Conservation (phyloP, 2,888 invertebrate species). For the Hirudinaria manillensis region DNA sequence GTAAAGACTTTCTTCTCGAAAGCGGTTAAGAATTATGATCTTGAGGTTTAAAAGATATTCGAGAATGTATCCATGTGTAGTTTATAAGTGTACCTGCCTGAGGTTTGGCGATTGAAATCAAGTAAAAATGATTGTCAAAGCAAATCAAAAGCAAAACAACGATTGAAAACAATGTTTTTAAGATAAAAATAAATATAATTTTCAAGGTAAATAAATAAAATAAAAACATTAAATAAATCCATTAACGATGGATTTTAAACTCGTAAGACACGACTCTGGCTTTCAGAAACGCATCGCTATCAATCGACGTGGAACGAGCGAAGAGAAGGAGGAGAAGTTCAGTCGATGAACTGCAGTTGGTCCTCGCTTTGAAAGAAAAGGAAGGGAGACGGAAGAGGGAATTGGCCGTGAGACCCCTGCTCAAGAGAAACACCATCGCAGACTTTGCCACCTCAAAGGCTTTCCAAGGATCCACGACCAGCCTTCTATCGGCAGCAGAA, state of each 20-base stretch:
- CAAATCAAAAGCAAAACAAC: too few relatives aligned
- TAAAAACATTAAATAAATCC: too few relatives aligned
- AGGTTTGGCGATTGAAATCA: too few relatives aligned
- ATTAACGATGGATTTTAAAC: not conserved
- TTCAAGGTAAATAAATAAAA: too few relatives aligned
- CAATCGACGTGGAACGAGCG: not conserved
- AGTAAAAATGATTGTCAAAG: too few relatives aligned
- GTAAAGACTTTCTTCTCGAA: too few relatives aligned
- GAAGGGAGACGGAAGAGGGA: slow-evolving; percentile 29
- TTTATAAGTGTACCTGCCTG: too few relatives aligned
- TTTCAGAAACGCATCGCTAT: not conserved
- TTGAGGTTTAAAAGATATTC: too few relatives aligned
- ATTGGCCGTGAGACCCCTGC: slow-evolving; percentile 39
- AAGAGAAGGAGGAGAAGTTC: slow-evolving; percentile 24
- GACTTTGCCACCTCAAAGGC: slow-evolving; percentile 47
- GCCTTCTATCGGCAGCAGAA: slow-evolving; percentile 36
- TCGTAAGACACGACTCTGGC: not conserved
- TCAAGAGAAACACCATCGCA: slow-evolving; percentile 51
- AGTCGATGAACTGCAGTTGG: slow-evolving; percentile 27
- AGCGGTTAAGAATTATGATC: too few relatives aligned
- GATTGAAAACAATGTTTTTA: too few relatives aligned
- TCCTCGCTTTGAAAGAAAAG: slow-evolving; percentile 19
- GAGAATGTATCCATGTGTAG: too few relatives aligned
- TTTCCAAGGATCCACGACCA: slow-evolving; percentile 38
- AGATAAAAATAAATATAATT: too few relatives aligned